Conservation (phyloP, 2,888 invertebrate species). For the Melieria picta region DNA sequence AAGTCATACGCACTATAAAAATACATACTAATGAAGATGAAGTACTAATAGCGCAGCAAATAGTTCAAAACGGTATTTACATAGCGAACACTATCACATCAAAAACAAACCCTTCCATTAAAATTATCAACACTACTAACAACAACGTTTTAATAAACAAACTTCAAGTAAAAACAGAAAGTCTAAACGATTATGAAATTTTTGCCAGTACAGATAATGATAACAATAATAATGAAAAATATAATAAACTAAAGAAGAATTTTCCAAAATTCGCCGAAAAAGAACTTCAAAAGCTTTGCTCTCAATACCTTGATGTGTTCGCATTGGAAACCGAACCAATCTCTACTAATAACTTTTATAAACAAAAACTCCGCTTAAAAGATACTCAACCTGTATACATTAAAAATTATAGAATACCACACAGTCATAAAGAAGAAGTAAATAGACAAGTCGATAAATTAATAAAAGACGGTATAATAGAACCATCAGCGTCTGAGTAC, state of each 20-base stretch:
- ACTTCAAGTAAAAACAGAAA: slow-evolving; percentile 22
- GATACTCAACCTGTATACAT: slow-evolving; percentile 29
- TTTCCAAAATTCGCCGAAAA: slow-evolving; percentile 16
- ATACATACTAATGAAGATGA: slow-evolving; percentile 8
- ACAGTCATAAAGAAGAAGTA: slow-evolving; percentile 36
- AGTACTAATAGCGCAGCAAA: slow-evolving; percentile 30
- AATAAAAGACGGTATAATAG: slow-evolving; percentile 21
- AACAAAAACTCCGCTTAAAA: slow-evolving; percentile 23
- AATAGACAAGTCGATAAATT: slow-evolving; percentile 34
- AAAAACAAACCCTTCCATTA: slow-evolving; percentile 12
- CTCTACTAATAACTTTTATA: slow-evolving; percentile 22
- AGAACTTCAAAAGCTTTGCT: slow-evolving; percentile 11
- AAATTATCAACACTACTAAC: slow-evolving; percentile 29
- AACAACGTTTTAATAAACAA: slow-evolving; percentile 18
- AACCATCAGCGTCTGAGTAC: slow-evolving; percentile 27
- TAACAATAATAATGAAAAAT: neutral
- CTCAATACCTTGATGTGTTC: slow-evolving; percentile 37
- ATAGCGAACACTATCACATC: slow-evolving; percentile 33
- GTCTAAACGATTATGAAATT: slow-evolving; percentile 19
- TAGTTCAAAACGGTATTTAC: slow-evolving; percentile 28
- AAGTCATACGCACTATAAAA: slow-evolving; percentile 23
- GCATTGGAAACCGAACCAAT: slow-evolving; percentile 37
- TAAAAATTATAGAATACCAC: slow-evolving; percentile 35
- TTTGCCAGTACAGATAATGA: neutral
- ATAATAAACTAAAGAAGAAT: slow-evolving; percentile 10